These are phyloP conservation scores for Pachypeltis micranthus DNA, from an alignment of 1,140 invertebrate species.

Conservation along the genomic window DNA sequence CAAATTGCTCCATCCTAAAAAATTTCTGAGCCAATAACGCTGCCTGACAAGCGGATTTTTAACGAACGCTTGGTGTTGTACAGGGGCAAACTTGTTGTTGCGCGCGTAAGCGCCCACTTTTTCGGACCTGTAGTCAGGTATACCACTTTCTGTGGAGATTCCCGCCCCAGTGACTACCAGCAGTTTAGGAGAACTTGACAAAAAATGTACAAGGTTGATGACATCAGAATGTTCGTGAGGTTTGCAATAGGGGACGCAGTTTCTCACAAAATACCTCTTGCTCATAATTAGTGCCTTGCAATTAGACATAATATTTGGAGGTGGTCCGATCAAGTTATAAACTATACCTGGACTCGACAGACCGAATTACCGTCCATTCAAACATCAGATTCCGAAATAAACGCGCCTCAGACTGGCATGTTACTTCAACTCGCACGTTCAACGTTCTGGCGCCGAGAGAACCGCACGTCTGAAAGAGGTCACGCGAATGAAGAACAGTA, in stretches of 20 bases:
- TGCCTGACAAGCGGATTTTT: constrained; percentile 52
- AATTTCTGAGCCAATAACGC: constrained; percentile 94
- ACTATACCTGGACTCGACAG: too few species aligned
- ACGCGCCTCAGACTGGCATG: too few species aligned
- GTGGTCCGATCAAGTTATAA: too few species aligned
- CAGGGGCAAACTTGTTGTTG: constrained; percentile 59
- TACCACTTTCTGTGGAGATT: constrained; percentile 89
- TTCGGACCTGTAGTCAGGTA: constrained; percentile 88
- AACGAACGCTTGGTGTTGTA: constrained; percentile 77
- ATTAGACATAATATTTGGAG: too few species aligned
- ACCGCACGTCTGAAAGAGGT: too few species aligned
- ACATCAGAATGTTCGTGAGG: constrained; percentile 56
- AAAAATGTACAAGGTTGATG: constrained; percentile 44
- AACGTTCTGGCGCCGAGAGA: too few species aligned
- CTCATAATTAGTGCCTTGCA: too few species aligned
- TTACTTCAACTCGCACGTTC: too few species aligned
- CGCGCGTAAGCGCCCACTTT: constrained; percentile 79
- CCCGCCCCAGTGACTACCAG: constrained; percentile 83
- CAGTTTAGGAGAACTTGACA: constrained; percentile 46
- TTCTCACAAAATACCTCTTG: too few species aligned
- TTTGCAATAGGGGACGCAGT: constrained; percentile 57
- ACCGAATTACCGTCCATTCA: too few species aligned
- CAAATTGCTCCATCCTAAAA: constrained; percentile 77
- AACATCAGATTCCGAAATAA: too few species aligned
- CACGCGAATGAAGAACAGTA: too few species aligned